Evolutionary conservation across 2,888 invertebrate species (phyloP).

Genomic region (Brachyopa scutellaris): DNA sequence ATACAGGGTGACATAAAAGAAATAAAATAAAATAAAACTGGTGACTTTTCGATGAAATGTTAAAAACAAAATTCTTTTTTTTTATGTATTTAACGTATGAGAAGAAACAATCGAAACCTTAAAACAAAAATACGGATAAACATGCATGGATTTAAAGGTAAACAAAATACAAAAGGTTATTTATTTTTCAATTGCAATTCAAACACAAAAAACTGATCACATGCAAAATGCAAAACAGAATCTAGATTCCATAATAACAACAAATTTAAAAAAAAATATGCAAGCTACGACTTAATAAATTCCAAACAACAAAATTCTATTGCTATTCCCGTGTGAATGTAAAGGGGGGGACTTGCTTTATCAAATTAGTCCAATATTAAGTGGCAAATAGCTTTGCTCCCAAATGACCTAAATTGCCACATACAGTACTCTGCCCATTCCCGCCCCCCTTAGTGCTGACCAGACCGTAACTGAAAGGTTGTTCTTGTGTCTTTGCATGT

Average conservation of each 20-base stretch:
- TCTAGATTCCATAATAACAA: background rate
- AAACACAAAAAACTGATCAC: conserved; percentile 34
- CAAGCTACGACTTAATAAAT: conserved; percentile 32
- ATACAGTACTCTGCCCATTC: conserved; percentile 17
- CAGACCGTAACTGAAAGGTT: conserved; percentile 30
- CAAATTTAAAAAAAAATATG: conserved; percentile 18
- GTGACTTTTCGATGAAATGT: conserved; percentile 42
- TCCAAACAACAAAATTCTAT: conserved; percentile 39
- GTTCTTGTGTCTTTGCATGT: conserved; percentile 36
- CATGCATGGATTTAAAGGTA: conserved; percentile 58
- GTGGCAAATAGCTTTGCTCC: conserved; percentile 37
- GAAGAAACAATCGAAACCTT: conserved; percentile 38
- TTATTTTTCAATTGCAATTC: background rate
- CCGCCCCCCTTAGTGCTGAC: conserved; percentile 22
- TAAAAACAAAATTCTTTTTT: conserved; percentile 26
- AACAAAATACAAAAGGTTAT: conserved; percentile 28
- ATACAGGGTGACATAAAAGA: conserved; percentile 65
- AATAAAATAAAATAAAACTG: conserved; percentile 31
- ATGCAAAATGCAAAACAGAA: conserved; percentile 53
- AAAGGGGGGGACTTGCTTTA: conserved; percentile 18
- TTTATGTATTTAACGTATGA: conserved; percentile 6
- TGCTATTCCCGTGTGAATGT: conserved; percentile 35
- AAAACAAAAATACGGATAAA: conserved; percentile 49
- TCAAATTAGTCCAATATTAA: conserved; percentile 50
- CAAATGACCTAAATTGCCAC: conserved; percentile 45